Base-by-base conservation (phyloP, 1,140 invertebrate genomes). In the Bactericera cockerelli region DNA sequence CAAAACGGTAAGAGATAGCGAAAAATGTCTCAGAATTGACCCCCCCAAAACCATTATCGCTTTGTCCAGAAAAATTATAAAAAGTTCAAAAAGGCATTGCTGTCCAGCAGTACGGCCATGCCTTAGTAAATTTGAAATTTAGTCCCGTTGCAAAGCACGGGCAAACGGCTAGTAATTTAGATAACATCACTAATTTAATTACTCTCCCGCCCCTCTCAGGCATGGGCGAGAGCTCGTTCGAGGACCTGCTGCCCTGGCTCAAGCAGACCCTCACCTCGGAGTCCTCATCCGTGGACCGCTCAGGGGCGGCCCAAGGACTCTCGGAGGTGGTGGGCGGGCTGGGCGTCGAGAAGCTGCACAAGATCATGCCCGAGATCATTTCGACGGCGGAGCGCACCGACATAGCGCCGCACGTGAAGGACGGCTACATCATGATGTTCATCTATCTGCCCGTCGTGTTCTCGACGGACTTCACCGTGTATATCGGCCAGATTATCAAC, bases 371-470 rank as follows among this genome's bases (percentile, higher is more conserved):
- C 0, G 93, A 98, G 70, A 97, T 99, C 62, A 98, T 99, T 63
- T 79, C 84, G 26, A 98, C 94, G 0, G 93, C 95, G 0, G 92
- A 97, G 72, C 76, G 89, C 60, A 83, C 83, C 1, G 94, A 98
- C 71, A 93, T 98, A 64, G 90, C 93, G 13, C 90, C 96, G 1
- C 92, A 98, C 72, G 94, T 99, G 0, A 92, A 97, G 67, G 97
- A 99, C 76, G 97, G 97, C 25, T 99, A 99, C 73, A 97, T 99
- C 54, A 97, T 99, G 91, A 93, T 99, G 89, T 99, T 98, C 71
- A 99, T 99, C 69, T 99, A 98, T 72, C 89, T 99, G 83, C 97
- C 97, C 1, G 84, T 86, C 61, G 93, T 94, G 1, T 98, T 99
- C 74, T 91, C 87, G 1, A 82, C 86, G 55, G 90, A 94, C 67